Base-by-base conservation (phyloP, 2,797 vertebrate genomes). In the Sternarchorhynchus goeldii region DNA sequence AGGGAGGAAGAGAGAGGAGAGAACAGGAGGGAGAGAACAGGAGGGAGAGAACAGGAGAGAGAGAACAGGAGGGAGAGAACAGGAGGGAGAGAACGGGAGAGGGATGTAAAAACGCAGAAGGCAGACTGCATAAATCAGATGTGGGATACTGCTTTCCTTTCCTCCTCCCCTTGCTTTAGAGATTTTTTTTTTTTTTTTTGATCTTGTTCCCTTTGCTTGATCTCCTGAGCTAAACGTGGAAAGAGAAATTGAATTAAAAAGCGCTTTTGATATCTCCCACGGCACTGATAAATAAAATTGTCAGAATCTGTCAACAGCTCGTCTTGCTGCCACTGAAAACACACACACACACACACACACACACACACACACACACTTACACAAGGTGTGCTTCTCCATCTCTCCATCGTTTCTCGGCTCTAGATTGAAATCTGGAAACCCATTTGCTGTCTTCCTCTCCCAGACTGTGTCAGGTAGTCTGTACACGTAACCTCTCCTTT, bases 361-460 rank as follows among this genome's bases (percentile, higher is more conserved):
- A 17, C 69, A 6, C 69, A 17, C 76, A 50, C 58, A 45, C 70
- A 59, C 59, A 20, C 76, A 6, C 68, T 34, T 62, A 58, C 64
- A 34, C 41, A 32, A 7, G 34, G 45, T 50, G 45, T 50, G 45
- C 36, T 17, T n/a, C 57, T 36, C 0, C 18, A 18, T 50, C 64
- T 66, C 64, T 21, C 45, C n/a, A 4, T 45, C 45, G 25, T 77
- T 69, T 64, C 80, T 59, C 29, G 25, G 39, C 73, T 79, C 76
- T 62, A 90, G 92, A 93, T 93, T 92, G 90, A 90, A 91, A 93
- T 92, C 92, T 90, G 84, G 88, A 88, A 92, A 88, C 85, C 88
- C 84, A 89, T 92, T 92, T 91, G 84, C 89, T 87, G 82, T 88
- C 88, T 86, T 82, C 85, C 88, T 87, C 85, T 86, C 81, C 85